A percentile compares a stretch with the other conserved stretches of the same genome.
These are phyloP conservation scores for Choloepus didactylus DNA, from an alignment of 2,797 vertebrate genomes.

Conservation along the genomic window DNA sequence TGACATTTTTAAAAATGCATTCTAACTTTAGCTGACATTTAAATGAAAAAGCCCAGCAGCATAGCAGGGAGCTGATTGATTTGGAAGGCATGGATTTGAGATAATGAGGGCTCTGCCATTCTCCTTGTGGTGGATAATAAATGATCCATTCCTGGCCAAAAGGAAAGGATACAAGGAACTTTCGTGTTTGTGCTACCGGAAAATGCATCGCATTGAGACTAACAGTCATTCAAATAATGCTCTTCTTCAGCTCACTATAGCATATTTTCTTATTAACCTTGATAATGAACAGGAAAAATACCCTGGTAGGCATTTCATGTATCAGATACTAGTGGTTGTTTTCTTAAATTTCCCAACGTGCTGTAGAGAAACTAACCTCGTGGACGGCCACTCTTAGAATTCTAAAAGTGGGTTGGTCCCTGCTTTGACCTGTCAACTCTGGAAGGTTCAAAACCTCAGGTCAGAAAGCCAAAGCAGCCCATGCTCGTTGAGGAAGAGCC, in stretches of 20 bases:
- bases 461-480: slow-evolving; percentile 1
- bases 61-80: slow-evolving; percentile 71
- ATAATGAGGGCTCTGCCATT: slow-evolving; percentile 75
- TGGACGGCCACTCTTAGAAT: background rate
- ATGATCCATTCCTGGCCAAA: slow-evolving; percentile 72
- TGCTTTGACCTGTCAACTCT: background rate
- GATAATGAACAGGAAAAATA: slow-evolving; percentile 38
- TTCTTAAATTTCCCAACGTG: slow-evolving; percentile 22
- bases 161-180: slow-evolving; percentile 29
- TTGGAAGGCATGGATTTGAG: slow-evolving; percentile 50
- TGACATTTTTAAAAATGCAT: slow-evolving; percentile 45
- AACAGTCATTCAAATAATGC: slow-evolving; percentile 55
- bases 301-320: slow-evolving; percentile 45
- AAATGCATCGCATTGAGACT: slow-evolving; percentile 60
- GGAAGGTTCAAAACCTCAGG: slow-evolving; percentile 30
- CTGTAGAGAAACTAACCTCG: background rate
- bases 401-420: background rate
- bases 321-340: slow-evolving; percentile 16
- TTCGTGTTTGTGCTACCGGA: slow-evolving; percentile 36
- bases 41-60: slow-evolving; percentile 72
- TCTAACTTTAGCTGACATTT: slow-evolving; percentile 81
- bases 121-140: slow-evolving; percentile 47
- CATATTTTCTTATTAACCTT: slow-evolving; percentile 65
- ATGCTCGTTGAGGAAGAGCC: background rate
- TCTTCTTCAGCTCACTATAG: slow-evolving; percentile 47